Evolutionary conservation across 2,113 vertebrate species (phyloP).

Genomic region (Hippocampus comes): DNA sequence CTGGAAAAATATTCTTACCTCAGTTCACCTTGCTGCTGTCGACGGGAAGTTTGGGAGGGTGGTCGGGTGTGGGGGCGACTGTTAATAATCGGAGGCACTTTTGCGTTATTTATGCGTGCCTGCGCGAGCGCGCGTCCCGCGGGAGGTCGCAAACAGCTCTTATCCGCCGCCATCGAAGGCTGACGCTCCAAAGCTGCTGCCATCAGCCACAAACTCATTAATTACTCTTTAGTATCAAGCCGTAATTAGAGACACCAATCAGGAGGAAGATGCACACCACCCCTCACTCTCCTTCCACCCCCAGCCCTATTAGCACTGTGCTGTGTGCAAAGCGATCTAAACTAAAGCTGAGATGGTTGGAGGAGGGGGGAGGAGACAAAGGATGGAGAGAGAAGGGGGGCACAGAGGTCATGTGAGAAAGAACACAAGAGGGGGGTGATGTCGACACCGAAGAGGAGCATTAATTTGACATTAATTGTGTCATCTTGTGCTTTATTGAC

Average conservation of each 20-base stretch:
- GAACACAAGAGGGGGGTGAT: slow-evolving; percentile 47
- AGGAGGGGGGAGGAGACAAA: slow-evolving; percentile 28
- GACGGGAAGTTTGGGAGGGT: not conserved
- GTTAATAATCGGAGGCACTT: slow-evolving; percentile 14
- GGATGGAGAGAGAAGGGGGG: slow-evolving; percentile 16
- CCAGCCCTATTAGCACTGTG: slow-evolving; percentile 50
- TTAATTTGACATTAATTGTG: slow-evolving; percentile 74
- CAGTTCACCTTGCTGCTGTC: slow-evolving; percentile 15
- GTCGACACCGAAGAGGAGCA: slow-evolving; percentile 49
- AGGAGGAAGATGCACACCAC: slow-evolving; percentile 27
- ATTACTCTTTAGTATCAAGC: slow-evolving; percentile 76
- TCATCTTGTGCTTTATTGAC: slow-evolving; percentile 45
- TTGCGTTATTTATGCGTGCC: slow-evolving; percentile 23
- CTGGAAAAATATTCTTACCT: slow-evolving; percentile 10
- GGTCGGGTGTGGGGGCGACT: not conserved
- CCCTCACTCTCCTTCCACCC: slow-evolving; percentile 11
- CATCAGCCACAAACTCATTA: slow-evolving; percentile 72
- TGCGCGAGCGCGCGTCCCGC: slow-evolving; percentile 24
- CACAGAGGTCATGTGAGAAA: slow-evolving; percentile 36
- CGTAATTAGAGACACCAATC: slow-evolving; percentile 74
- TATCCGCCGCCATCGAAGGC: slow-evolving; percentile 61
- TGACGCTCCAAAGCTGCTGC: slow-evolving; percentile 64
- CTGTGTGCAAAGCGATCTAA: slow-evolving; percentile 48
- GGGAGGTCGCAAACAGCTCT: slow-evolving; percentile 60
- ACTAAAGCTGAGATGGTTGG: slow-evolving; percentile 54